phyloP scores from a whole-genome alignment of 2,797 vertebrate species.

The Onychomys torridus region DNA sequence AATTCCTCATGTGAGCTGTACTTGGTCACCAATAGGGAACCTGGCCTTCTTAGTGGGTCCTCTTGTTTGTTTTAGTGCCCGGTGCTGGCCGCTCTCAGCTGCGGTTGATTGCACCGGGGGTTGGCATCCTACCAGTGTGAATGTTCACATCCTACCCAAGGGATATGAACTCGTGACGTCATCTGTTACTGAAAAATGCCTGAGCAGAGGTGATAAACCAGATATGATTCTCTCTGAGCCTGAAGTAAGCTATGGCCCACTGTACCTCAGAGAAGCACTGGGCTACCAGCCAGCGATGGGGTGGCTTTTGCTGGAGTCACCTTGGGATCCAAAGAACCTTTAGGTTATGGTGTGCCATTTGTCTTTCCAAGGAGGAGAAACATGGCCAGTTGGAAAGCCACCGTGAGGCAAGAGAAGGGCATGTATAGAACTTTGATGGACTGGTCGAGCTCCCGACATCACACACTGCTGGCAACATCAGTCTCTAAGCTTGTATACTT shows the following conservation, averaged over 20 bases:
- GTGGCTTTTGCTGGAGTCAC: background rate
- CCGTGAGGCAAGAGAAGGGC: background rate
- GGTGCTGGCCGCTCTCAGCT: background rate
- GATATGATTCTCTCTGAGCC: background rate
- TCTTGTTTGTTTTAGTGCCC: background rate
- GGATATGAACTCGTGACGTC: background rate
- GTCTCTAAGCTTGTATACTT: background rate
- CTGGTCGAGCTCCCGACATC: background rate
- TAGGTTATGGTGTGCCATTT: background rate
- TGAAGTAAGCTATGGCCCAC: background rate
- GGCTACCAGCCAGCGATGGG: fast-evolving
- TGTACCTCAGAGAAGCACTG: background rate
- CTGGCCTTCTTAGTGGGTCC: background rate
- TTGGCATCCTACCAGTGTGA: background rate
- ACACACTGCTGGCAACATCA: no score
- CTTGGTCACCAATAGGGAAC: background rate
- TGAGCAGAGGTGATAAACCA: background rate
- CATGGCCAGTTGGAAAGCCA: background rate
- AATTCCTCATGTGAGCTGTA: background rate
- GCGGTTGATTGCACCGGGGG: background rate
- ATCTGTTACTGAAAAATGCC: background rate
- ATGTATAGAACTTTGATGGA: fast-evolving
- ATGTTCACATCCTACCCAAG: background rate
- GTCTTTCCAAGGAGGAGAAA: background rate
- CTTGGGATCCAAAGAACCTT: background rate